Evolutionary conservation across 35 echinoderm and acorn worm genomes (phyloP).

Genomic region (Nesometra sesokonis): DNA sequence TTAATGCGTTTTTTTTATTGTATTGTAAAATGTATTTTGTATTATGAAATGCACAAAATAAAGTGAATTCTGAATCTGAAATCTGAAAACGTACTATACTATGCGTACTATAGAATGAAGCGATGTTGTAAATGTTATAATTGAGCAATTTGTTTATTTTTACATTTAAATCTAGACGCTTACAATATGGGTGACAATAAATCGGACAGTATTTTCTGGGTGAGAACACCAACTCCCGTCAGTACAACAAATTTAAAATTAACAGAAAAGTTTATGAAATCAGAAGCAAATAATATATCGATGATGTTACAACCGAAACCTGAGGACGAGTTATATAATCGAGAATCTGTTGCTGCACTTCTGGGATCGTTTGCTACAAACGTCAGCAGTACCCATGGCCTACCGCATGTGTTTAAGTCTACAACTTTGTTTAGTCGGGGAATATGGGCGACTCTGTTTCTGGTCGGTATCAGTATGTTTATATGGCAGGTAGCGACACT

Average conservation of each 20-base stretch:
- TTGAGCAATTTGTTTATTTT: too few relatives aligned
- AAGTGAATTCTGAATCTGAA: too few relatives aligned
- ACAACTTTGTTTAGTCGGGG: neutral
- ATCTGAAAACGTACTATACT: too few relatives aligned
- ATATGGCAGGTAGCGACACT: slow-evolving; percentile 21
- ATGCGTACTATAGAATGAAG: too few relatives aligned
- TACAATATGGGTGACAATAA: neutral
- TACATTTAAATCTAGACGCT: too few relatives aligned
- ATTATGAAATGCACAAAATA: too few relatives aligned
- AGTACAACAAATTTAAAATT: neutral
- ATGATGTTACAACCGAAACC: neutral
- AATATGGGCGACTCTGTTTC: slow-evolving; percentile 28
- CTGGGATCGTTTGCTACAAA: slow-evolving; percentile 7
- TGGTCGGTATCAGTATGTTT: neutral
- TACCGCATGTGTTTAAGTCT: slow-evolving; percentile 23
- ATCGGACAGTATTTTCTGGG: neutral
- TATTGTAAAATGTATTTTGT: too few relatives aligned
- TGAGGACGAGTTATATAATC: neutral
- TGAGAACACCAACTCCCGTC: neutral
- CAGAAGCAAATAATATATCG: neutral
- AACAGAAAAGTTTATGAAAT: neutral
- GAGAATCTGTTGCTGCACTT: neutral
- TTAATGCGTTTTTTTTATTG: too few relatives aligned
- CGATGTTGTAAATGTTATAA: too few relatives aligned
- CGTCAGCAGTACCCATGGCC: slow-evolving; percentile 22